phyloP scores from a whole-genome alignment of 2,113 vertebrate species.

The Plecturocebus donacophilus region DNA sequence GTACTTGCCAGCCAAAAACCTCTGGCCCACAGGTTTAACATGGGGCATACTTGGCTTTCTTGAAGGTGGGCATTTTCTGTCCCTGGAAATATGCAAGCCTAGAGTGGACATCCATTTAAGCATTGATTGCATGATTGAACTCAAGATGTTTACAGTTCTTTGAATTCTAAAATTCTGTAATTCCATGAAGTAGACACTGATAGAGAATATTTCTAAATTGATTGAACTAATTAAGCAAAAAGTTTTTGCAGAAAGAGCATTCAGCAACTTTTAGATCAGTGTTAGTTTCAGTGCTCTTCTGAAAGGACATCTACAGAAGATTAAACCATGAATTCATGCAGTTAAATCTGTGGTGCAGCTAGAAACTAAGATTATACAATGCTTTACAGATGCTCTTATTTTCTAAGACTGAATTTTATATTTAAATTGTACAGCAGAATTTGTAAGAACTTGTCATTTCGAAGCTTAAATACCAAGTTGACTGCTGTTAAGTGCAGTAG shows the following conservation, averaged over 20 bases:
- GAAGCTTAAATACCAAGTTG: neutral
- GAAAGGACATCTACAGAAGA: neutral
- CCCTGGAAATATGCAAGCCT: neutral
- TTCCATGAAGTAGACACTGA: neutral
- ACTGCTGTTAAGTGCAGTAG: neutral
- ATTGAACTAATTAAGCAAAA: neutral
- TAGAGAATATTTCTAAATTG: neutral
- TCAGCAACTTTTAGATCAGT: neutral
- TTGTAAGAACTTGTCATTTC: slow-evolving; percentile 31
- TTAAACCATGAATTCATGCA: neutral
- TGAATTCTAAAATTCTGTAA: neutral
- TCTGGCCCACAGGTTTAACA: neutral
- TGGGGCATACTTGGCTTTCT: neutral
- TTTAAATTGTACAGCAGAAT: neutral
- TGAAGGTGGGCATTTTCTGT: neutral
- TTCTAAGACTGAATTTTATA: neutral
- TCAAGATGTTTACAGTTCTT: neutral
- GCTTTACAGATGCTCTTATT: neutral
- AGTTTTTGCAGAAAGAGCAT: neutral
- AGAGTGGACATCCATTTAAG: neutral
- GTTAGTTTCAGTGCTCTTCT: neutral
- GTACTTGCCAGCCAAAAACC: neutral
- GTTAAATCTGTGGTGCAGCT: neutral
- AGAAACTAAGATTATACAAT: neutral
- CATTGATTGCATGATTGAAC: neutral